Evolutionary conservation across 2,797 vertebrate genomes (phyloP).

Genomic region (Vespertilio murinus): DNA sequence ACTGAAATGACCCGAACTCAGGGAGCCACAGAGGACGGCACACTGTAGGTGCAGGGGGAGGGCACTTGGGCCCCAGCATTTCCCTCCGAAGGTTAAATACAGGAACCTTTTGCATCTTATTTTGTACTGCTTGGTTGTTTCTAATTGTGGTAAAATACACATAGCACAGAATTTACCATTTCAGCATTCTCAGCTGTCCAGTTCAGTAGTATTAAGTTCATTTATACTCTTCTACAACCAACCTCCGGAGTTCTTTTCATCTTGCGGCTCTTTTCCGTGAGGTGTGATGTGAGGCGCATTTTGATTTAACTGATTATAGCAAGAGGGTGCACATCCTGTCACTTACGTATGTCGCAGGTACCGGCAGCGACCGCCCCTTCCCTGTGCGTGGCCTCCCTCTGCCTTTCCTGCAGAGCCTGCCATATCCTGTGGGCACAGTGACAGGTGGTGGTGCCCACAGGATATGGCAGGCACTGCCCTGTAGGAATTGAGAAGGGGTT

Average conservation of each 20-base stretch:
- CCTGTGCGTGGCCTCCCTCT: neutral
- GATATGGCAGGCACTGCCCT: neutral
- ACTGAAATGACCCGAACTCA: neutral
- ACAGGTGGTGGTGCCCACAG: rapidly evolving
- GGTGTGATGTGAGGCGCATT: neutral
- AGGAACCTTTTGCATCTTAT: neutral
- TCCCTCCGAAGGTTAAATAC: neutral
- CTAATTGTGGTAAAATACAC: neutral
- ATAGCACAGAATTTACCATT: neutral
- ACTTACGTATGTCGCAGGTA: neutral
- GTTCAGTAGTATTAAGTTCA: neutral
- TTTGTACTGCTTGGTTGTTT: neutral
- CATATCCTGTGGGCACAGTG: neutral
- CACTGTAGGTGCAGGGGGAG: neutral
- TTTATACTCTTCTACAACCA: neutral
- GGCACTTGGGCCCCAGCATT: neutral
- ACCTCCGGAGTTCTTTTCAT: neutral
- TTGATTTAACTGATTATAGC: neutral
- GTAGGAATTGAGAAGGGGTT: rapidly evolving
- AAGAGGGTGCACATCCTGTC: neutral
- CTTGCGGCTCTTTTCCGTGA: neutral
- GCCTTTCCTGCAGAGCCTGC: neutral
- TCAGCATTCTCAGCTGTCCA: neutral
- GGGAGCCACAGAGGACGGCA: neutral
- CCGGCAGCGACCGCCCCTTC: neutral